A percentile compares a stretch with the other conserved stretches of the same genome.
Evolutionary conservation across 2,797 vertebrate genomes (phyloP).

Genomic region (Calcarius lapponicus): DNA sequence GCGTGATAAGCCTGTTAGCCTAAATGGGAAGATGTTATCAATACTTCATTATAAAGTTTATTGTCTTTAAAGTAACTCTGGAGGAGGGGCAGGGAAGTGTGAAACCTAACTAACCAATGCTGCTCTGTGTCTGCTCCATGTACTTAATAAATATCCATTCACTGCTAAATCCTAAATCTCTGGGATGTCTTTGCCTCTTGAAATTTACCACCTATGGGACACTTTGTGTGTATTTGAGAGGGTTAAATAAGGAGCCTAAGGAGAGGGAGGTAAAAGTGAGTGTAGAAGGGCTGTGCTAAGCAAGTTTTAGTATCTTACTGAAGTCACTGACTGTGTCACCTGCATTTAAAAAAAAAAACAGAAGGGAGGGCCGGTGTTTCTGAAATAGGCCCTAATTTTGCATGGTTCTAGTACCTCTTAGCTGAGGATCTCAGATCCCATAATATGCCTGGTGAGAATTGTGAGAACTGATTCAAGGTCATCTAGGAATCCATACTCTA

Average conservation of each 20-base stretch:
- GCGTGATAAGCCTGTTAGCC: conserved; percentile 68
- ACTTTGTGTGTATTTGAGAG: background rate
- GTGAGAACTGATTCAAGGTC: background rate
- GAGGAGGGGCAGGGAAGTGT: background rate
- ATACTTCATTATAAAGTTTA: conserved; percentile 68
- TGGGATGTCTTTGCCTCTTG: background rate
- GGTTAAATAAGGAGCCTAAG: background rate
- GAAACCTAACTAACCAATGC: background rate
- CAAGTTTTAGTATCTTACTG: background rate
- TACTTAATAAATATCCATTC: background rate
- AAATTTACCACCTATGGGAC: background rate
- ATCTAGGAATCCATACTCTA: background rate
- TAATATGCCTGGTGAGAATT: background rate
- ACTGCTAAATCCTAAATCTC: background rate
- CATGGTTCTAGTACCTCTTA: background rate
- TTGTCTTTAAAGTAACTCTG: conserved; percentile 61
- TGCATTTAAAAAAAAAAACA: background rate
- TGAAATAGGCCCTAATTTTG: background rate
- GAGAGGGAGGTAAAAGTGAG: background rate
- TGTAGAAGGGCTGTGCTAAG: background rate
- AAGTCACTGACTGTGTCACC: background rate
- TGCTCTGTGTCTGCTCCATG: background rate
- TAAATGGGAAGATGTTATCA: conserved; percentile 72
- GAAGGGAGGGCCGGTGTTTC: fast-evolving
- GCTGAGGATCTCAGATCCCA: background rate